These are phyloP conservation scores for Aphis craccivora DNA, from an alignment of 1,140 invertebrate species.

Conservation along the genomic window DNA sequence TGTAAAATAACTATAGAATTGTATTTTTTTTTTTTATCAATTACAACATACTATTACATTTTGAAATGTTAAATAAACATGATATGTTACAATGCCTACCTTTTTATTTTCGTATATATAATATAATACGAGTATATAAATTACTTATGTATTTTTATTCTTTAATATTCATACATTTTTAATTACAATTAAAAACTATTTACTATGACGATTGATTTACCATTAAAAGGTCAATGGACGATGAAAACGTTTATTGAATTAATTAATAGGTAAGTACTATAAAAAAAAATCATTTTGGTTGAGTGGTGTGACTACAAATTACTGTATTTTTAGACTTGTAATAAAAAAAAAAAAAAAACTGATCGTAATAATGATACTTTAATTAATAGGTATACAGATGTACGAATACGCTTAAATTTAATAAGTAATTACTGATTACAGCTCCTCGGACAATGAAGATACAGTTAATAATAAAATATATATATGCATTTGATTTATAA, in stretches of 20 bases:
- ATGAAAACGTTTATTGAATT: background rate
- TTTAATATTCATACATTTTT: background rate
- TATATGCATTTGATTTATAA: background rate
- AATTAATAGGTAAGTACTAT: background rate
- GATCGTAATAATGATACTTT: background rate
- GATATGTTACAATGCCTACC: background rate
- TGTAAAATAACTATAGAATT: background rate
- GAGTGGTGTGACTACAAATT: background rate
- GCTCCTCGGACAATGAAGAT: background rate
- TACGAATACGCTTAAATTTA: background rate
- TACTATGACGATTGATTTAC: background rate
- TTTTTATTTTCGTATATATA: background rate
- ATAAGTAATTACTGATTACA: background rate
- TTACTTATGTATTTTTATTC: background rate
- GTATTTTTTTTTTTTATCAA: background rate
- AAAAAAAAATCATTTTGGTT: background rate
- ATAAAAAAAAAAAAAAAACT: background rate
- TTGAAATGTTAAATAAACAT: background rate
- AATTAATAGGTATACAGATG: background rate
- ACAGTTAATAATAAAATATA: background rate
- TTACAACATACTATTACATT: background rate
- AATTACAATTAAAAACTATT: background rate
- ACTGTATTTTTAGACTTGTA: background rate
- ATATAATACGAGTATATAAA: background rate
- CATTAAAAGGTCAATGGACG: background rate